These are phyloP conservation scores for Metopolophium dirhodum DNA, from an alignment of 1,140 invertebrate species.

Conservation along the genomic window DNA sequence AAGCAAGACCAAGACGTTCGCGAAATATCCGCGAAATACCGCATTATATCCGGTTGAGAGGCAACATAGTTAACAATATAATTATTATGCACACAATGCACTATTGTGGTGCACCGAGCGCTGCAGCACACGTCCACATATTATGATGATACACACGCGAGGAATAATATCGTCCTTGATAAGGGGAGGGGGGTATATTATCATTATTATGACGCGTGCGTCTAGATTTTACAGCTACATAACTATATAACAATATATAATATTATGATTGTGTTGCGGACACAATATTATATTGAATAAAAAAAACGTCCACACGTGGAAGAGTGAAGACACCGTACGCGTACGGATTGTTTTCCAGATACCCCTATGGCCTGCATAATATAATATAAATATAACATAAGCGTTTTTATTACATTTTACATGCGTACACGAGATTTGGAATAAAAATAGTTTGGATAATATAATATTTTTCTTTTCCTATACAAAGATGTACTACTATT, in stretches of 20 bases:
- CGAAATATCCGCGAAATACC: background rate
- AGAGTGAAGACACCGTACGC: background rate
- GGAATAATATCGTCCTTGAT: background rate
- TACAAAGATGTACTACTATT: background rate
- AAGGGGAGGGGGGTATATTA: no score
- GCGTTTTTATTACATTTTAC: background rate
- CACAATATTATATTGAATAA: background rate
- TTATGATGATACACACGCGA: background rate
- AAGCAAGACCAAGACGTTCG: background rate
- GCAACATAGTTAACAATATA: background rate
- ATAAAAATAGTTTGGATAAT: background rate
- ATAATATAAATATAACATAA: background rate
- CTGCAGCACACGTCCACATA: background rate
- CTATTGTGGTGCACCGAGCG: background rate
- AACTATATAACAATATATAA: background rate
- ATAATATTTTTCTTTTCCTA: background rate
- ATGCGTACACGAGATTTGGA: background rate
- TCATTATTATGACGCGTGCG: background rate
- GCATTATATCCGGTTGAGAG: background rate
- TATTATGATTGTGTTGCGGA: background rate
- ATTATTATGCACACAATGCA: slow-evolving; percentile 31
- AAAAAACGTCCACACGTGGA: background rate
- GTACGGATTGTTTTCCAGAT: background rate
- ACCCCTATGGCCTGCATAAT: background rate
- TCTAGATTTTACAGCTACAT: background rate